These are phyloP conservation scores for Hiodon tergisus DNA, from an alignment of 2,113 vertebrate species.

Conservation along the genomic window DNA sequence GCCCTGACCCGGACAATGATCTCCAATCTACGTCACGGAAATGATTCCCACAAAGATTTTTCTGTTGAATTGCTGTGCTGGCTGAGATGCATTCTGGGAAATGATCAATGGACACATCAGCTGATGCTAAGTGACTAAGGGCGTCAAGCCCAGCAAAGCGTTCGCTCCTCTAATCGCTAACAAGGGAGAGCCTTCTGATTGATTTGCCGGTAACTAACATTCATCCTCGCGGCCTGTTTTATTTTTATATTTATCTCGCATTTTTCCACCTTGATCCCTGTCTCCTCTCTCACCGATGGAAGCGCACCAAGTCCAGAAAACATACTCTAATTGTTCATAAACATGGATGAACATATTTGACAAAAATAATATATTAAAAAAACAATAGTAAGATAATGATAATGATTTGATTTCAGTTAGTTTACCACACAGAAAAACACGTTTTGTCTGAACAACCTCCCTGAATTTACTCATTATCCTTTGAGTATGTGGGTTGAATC, in stretches of 20 bases:
- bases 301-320: background rate
- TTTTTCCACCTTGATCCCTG: conserved; percentile 33
- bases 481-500: conserved; percentile 51
- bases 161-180: conserved; percentile 40
- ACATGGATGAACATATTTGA: too few relatives aligned
- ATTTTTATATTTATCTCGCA: conserved; percentile 19
- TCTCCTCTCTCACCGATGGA: too few relatives aligned
- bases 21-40: background rate
- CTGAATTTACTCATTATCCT: conserved; percentile 47
- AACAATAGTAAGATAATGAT: background rate
- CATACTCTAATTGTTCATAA: too few relatives aligned
- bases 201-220: conserved; percentile 41
- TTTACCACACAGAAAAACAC: conserved; percentile 12
- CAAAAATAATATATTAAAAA: background rate
- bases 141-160: conserved; percentile 30
- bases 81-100: conserved; percentile 34
- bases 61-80: conserved; percentile 24
- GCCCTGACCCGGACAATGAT: too few relatives aligned
- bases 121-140: conserved; percentile 33
- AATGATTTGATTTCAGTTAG: conserved; percentile 15
- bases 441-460: background rate
- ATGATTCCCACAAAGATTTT: too few relatives aligned
- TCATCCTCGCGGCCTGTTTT: conserved; percentile 35
- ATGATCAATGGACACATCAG: conserved; percentile 25
- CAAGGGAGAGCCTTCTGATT: conserved; percentile 39